Conservation (phyloP, 2,797 vertebrate species). For the Todus mexicanus region DNA sequence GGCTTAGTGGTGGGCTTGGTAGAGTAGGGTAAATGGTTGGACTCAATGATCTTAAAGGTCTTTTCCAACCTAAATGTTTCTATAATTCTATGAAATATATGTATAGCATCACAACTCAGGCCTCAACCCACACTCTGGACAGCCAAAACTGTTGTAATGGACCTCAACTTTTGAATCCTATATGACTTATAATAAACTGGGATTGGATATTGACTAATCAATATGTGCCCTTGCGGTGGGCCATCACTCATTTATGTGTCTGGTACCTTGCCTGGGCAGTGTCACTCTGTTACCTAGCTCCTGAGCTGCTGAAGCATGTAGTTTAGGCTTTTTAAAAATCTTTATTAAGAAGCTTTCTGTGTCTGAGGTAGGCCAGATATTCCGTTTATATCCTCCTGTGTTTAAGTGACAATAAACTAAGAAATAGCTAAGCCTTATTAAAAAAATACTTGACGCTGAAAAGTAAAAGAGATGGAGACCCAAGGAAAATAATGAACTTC, state of each 20-base stretch:
- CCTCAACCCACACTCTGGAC: not conserved
- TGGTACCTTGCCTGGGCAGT: not conserved
- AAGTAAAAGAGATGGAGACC: not conserved
- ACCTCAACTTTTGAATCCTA: not conserved
- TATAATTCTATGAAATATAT: too few relatives aligned
- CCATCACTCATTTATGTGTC: not conserved
- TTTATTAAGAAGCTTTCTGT: not conserved
- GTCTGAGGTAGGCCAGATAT: not conserved
- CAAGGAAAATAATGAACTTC: not conserved
- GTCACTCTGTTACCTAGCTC: not conserved
- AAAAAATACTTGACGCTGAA: not conserved
- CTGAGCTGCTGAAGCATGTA: not conserved
- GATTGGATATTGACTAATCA: not conserved
- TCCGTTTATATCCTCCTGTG: not conserved
- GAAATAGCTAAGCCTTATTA: not conserved
- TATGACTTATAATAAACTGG: not conserved
- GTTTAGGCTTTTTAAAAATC: not conserved
- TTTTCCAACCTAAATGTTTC: too few relatives aligned
- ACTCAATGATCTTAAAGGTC: too few relatives aligned
- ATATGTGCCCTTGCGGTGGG: not conserved
- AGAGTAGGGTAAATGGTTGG: too few relatives aligned
- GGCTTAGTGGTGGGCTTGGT: too few relatives aligned
- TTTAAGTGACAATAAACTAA: not conserved
- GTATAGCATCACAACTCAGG: not conserved
- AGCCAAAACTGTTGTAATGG: not conserved